Evolutionary conservation across 1,140 invertebrate species (phyloP).

Genomic region (Hestina assimilis): DNA sequence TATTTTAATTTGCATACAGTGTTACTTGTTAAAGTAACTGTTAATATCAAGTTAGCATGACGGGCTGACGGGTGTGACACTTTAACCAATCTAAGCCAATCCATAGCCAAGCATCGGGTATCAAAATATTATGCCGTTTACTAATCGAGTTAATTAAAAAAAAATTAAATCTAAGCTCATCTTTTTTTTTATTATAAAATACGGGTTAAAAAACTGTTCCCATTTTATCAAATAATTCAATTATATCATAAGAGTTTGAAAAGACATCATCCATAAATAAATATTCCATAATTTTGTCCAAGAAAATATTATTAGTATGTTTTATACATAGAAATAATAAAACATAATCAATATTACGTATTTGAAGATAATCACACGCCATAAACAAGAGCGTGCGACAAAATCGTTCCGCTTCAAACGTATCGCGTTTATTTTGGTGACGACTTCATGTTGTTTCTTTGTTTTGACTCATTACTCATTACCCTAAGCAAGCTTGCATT

Average conservation of each 20-base stretch:
- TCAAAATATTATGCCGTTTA: conserved; percentile 2
- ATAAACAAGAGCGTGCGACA: conserved; percentile 8
- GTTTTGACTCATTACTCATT: conserved; percentile 63
- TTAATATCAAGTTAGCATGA: conserved; percentile 20
- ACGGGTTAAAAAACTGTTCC: no score
- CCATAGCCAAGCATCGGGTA: conserved; percentile 20
- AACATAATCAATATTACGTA: not conserved
- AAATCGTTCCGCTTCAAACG: conserved; percentile 25
- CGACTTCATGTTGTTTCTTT: conserved; percentile 41
- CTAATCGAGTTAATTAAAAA: not conserved
- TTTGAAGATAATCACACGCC: conserved; percentile 4
- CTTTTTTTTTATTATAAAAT: no score
- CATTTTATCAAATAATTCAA: no score
- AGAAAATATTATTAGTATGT: not conserved
- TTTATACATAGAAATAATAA: not conserved
- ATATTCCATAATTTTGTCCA: no score
- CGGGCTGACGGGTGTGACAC: conserved; percentile 15
- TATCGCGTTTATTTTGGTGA: conserved; percentile 44
- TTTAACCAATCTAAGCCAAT: conserved; percentile 10
- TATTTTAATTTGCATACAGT: conserved; percentile 10
- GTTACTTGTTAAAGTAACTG: conserved; percentile 16
- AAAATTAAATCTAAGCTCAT: not conserved
- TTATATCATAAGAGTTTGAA: no score
- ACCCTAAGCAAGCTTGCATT: conserved; percentile 52
- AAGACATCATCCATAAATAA: no score